phyloP scores from a whole-genome alignment of 2,797 vertebrate species.

The Halcyon badia region DNA sequence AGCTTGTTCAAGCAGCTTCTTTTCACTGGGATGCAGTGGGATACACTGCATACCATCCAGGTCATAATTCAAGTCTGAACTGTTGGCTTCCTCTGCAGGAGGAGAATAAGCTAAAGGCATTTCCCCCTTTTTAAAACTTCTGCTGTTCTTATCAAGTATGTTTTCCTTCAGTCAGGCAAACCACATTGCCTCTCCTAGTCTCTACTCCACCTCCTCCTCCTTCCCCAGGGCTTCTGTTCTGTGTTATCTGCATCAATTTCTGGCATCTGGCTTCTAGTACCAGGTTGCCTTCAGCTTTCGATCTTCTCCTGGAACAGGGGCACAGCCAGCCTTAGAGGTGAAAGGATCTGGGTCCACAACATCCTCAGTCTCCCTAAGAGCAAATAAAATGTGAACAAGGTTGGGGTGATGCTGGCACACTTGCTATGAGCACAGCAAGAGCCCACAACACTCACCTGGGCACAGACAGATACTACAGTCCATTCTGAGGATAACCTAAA shows the following conservation, averaged over 20 bases:
- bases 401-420: background rate
- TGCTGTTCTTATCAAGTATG: background rate
- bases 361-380: background rate
- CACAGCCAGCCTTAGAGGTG: background rate
- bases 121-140: background rate
- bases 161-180: background rate
- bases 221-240: background rate
- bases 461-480: background rate
- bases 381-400: background rate
- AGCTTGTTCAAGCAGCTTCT: background rate
- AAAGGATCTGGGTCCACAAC: background rate
- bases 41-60: background rate
- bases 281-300: background rate
- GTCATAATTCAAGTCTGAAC: background rate
- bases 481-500: background rate
- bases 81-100: background rate
- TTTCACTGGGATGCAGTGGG: background rate
- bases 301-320: background rate
- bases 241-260: background rate
- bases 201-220: background rate
- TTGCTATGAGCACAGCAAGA: fast-evolving
- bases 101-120: background rate
- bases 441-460: background rate
- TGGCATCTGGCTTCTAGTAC: background rate
- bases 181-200: background rate